A percentile compares a stretch with the other conserved stretches of the same genome.
Conservation (phyloP, 2,113 vertebrate genomes). For the Calidris pygmaea region DNA sequence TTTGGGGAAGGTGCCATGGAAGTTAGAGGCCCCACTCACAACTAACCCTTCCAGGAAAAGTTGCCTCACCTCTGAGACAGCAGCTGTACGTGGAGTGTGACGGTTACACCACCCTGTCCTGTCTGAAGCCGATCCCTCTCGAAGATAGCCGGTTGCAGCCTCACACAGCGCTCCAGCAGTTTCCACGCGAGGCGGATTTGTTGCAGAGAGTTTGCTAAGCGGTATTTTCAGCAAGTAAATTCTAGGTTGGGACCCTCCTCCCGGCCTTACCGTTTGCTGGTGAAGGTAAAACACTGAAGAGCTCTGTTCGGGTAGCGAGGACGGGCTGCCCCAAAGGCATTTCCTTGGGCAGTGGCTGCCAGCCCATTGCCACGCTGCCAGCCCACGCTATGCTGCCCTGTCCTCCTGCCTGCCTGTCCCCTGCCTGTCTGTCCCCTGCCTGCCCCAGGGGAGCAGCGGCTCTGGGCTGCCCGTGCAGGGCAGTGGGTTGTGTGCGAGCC, state of each 20-base stretch:
- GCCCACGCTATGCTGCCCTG: background rate
- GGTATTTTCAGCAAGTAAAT: background rate
- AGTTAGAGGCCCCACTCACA: rapidly evolving
- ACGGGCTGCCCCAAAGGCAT: background rate
- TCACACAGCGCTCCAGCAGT: rapidly evolving
- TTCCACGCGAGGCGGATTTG: background rate
- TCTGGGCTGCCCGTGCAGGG: rapidly evolving
- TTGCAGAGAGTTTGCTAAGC: rapidly evolving
- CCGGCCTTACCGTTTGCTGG: background rate
- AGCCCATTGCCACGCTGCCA: background rate
- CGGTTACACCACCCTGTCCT: background rate
- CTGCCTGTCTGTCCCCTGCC: no score
- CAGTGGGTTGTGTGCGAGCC: no score
- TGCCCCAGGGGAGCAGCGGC: background rate
- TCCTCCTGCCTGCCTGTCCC: background rate
- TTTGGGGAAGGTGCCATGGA: background rate
- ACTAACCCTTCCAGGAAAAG: background rate
- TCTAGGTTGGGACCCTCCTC: background rate
- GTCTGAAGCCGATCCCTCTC: background rate
- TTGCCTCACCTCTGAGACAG: background rate
- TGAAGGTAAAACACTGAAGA: rapidly evolving
- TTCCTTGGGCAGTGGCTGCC: background rate
- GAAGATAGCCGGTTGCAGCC: rapidly evolving
- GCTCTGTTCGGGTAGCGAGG: background rate
- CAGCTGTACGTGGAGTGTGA: rapidly evolving